phyloP scores from a whole-genome alignment of 2,888 invertebrate genomes.

The Mythimna ferrago region DNA sequence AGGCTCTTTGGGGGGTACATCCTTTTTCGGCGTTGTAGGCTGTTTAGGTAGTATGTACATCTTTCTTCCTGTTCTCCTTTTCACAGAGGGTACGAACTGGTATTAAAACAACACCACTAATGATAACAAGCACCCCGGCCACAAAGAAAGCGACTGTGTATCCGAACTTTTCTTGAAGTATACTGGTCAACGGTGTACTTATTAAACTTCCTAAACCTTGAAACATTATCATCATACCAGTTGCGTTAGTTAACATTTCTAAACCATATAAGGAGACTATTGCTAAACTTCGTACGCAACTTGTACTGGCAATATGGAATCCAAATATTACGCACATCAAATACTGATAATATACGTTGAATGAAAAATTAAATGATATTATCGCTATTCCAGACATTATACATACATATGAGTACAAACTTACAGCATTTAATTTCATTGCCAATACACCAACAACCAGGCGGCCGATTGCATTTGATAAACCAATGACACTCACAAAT shows the following conservation, averaged over 20 bases:
- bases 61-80: conserved; percentile 48
- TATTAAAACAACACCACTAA: conserved; percentile 76
- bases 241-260: conserved; percentile 85
- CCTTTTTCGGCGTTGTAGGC: not conserved
- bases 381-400: conserved; percentile 75
- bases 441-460: conserved; percentile 77
- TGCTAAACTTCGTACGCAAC: conserved; percentile 79
- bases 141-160: conserved; percentile 78
- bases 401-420: conserved; percentile 68
- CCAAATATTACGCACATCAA: conserved; percentile 78
- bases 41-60: not conserved
- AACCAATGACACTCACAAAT: conserved; percentile 82
- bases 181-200: conserved; percentile 82
- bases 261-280: conserved; percentile 84
- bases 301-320: conserved; percentile 75
- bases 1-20: not conserved
- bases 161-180: conserved; percentile 76
- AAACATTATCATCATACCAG: conserved; percentile 83
- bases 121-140: conserved; percentile 77
- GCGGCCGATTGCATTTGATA: conserved; percentile 80
- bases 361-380: conserved; percentile 77
- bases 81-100: conserved; percentile 68
- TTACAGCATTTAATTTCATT: conserved; percentile 76
- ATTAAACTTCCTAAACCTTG: conserved; percentile 83
- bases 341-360: conserved; percentile 80